Evolutionary conservation across 2,113 vertebrate species (phyloP).

Genomic region (Turdus rufiventris): DNA sequence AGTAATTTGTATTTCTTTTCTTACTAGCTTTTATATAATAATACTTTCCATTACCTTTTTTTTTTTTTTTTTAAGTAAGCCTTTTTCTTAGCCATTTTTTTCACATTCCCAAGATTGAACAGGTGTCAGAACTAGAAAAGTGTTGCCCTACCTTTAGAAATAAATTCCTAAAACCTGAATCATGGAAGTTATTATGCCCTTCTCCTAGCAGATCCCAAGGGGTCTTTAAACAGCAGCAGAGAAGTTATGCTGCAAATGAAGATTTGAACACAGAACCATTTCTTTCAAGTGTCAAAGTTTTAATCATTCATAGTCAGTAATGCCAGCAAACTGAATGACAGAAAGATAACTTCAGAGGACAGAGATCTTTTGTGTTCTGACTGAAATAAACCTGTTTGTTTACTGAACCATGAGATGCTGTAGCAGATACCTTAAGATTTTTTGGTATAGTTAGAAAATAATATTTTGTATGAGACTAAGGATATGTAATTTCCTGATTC

Average conservation of each 20-base stretch:
- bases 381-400: constrained; percentile 9
- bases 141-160: neutral
- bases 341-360: neutral
- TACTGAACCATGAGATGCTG: neutral
- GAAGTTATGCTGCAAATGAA: neutral
- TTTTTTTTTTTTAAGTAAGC: neutral
- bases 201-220: neutral
- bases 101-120: neutral
- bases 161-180: neutral
- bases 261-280: neutral
- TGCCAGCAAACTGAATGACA: neutral
- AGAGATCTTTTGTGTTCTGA: neutral
- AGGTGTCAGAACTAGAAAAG: neutral
- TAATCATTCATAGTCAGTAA: neutral
- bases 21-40: neutral
- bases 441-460: neutral
- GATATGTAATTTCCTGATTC: neutral
- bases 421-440: neutral
- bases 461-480: neutral
- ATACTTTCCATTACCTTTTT: neutral
- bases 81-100: neutral
- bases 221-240: neutral
- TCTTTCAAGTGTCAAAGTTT: neutral
- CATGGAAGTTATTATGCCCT: neutral
- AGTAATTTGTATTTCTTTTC: neutral